A percentile compares a stretch with the other conserved stretches of the same genome.
These are phyloP conservation scores for Meliscaeva auricollis DNA, from an alignment of 2,888 invertebrate genomes.

Conservation along the genomic window DNA sequence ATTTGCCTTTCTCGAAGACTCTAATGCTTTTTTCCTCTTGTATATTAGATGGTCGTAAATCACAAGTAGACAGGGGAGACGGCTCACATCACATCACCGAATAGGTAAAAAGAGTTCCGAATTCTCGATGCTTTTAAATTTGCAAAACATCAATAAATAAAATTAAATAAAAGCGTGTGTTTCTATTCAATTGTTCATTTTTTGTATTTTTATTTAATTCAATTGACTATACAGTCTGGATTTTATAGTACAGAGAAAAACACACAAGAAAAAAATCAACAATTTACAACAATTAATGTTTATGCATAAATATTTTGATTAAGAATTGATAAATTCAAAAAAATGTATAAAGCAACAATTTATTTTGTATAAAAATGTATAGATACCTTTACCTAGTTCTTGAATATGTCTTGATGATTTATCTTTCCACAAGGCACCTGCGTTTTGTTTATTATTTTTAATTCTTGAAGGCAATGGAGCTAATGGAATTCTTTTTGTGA, in stretches of 20 bases:
- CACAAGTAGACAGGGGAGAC: conserved; percentile 31
- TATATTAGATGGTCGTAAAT: conserved; percentile 62
- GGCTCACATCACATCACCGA: neutral
- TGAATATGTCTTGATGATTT: conserved; percentile 1
- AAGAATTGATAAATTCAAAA: conserved; percentile 22
- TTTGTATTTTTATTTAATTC: conserved; percentile 14
- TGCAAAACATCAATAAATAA: conserved; percentile 42
- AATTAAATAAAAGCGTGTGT: conserved; percentile 46
- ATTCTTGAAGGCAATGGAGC: neutral
- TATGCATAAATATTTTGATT: conserved; percentile 51
- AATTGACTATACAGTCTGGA: conserved; percentile 29
- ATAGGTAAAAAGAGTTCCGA: conserved; percentile 12
- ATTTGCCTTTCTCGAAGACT: conserved; percentile 17
- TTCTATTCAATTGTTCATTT: neutral
- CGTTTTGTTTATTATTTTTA: conserved; percentile 22
- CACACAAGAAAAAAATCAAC: conserved; percentile 17
- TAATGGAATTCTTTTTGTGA: conserved; percentile 11
- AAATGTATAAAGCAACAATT: neutral
- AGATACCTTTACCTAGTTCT: neutral
- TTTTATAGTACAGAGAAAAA: conserved; percentile 22
- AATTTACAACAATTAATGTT: conserved; percentile 40
- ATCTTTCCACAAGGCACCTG: conserved; percentile 13
- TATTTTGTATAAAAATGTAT: neutral
- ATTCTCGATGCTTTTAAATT: conserved; percentile 61
- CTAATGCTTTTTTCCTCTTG: conserved; percentile 31